Evolutionary conservation across 2,888 invertebrate genomes (phyloP).

Genomic region (Pomacea canaliculata): DNA sequence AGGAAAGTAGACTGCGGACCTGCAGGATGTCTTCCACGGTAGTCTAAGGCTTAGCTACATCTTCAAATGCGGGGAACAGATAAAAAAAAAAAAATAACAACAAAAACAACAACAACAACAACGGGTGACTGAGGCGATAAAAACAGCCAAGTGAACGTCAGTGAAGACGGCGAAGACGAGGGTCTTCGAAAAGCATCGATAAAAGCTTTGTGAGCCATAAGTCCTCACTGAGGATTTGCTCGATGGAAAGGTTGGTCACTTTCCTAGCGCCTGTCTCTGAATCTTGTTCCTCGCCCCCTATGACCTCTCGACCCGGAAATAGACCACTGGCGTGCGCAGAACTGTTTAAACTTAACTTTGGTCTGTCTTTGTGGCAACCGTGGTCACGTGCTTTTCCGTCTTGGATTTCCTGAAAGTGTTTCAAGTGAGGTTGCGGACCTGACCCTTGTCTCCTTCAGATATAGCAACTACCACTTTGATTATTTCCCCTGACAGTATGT

Average conservation of each 20-base stretch:
- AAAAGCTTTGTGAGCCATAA: constrained; percentile 41
- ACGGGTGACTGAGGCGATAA: neutral
- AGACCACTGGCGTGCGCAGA: too few species aligned
- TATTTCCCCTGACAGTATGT: neutral
- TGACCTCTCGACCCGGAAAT: too few species aligned
- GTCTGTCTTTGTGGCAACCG: too few species aligned
- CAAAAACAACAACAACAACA: neutral
- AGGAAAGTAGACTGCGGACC: too few species aligned
- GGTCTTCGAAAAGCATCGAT: constrained; percentile 11
- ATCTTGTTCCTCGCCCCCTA: neutral
- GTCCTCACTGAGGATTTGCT: constrained; percentile 51
- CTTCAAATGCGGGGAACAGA: too few species aligned
- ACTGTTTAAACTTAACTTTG: too few species aligned
- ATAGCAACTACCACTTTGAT: neutral
- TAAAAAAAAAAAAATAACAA: too few species aligned
- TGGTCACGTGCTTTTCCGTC: neutral
- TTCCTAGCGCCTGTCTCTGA: constrained; percentile 2
- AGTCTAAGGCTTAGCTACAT: too few species aligned
- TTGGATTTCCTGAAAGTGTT: neutral
- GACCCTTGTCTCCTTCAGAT: neutral
- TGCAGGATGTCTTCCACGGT: too few species aligned
- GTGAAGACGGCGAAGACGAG: constrained; percentile 1
- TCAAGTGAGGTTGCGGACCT: neutral
- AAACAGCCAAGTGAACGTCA: neutral
- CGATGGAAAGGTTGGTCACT: constrained; percentile 55